phyloP scores from a whole-genome alignment of 2,113 vertebrate species.

The Pipra filicauda region DNA sequence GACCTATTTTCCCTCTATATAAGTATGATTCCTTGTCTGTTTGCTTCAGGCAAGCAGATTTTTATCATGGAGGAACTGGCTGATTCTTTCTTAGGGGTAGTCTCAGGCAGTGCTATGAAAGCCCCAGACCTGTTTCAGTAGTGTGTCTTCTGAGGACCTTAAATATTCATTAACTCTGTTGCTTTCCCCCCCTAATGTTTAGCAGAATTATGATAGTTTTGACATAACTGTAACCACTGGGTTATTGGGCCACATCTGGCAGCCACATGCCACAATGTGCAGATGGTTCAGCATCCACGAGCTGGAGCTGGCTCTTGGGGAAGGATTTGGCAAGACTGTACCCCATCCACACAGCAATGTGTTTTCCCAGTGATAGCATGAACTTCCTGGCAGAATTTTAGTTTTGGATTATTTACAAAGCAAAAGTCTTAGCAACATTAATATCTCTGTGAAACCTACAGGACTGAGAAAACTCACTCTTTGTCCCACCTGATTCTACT shows the following conservation, averaged over 20 bases:
- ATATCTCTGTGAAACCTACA: neutral
- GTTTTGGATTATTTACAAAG: neutral
- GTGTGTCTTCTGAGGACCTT: neutral
- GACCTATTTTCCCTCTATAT: neutral
- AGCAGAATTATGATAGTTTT: neutral
- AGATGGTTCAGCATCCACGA: neutral
- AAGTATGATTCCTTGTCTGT: neutral
- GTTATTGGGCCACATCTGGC: neutral
- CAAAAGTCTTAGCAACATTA: neutral
- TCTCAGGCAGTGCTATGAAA: neutral
- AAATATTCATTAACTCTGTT: neutral
- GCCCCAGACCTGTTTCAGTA: neutral
- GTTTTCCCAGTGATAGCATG: conserved; percentile 19
- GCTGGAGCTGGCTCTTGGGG: neutral
- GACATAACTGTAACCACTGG: neutral
- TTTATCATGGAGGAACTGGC: neutral
- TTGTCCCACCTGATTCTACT: neutral
- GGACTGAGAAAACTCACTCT: neutral
- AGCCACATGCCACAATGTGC: neutral
- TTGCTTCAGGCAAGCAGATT: neutral
- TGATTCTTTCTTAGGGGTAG: neutral
- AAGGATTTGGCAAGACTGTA: neutral
- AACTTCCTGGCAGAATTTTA: neutral
- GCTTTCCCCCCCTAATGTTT: neutral
- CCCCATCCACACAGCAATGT: neutral